These are phyloP conservation scores for Mylabris phalerata DNA, from an alignment of 1,140 invertebrate species.

Conservation along the genomic window DNA sequence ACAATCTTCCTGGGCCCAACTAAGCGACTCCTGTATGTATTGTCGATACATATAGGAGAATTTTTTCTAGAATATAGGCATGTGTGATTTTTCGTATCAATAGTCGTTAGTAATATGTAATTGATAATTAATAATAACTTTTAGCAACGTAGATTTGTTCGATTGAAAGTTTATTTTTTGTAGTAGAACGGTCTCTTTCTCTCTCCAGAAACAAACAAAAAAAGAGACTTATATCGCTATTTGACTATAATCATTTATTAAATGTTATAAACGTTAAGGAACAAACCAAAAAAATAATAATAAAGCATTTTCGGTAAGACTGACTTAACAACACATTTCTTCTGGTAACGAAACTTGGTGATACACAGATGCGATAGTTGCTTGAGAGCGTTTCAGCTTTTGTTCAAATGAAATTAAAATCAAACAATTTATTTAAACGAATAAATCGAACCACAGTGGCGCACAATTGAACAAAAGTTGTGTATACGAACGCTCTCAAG, in stretches of 20 bases:
- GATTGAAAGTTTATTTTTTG: not conserved
- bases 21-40: conserved; percentile 37
- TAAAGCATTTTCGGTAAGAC: conserved; percentile 41
- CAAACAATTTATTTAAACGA: no score
- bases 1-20: conserved; percentile 45
- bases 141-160: not conserved
- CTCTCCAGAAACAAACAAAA: not conserved
- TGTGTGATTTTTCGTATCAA: conserved; percentile 43
- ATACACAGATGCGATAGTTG: conserved; percentile 32
- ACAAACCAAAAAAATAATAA: not conserved
- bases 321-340: conserved; percentile 43
- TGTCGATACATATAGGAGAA: no score
- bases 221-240: not conserved
- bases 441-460: not conserved
- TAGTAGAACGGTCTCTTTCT: not conserved
- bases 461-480: conserved; percentile 12
- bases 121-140: conserved; percentile 18
- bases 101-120: conserved; percentile 39
- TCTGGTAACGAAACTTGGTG: conserved; percentile 40
- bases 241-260: no score
- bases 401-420: not conserved
- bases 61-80: conserved; percentile 33
- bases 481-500: conserved; percentile 4
- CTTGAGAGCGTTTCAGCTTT: no score
- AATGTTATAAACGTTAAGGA: no score